These are phyloP conservation scores for Nannoperca obscura DNA, from an alignment of 2,797 vertebrate genomes.

Conservation along the genomic window DNA sequence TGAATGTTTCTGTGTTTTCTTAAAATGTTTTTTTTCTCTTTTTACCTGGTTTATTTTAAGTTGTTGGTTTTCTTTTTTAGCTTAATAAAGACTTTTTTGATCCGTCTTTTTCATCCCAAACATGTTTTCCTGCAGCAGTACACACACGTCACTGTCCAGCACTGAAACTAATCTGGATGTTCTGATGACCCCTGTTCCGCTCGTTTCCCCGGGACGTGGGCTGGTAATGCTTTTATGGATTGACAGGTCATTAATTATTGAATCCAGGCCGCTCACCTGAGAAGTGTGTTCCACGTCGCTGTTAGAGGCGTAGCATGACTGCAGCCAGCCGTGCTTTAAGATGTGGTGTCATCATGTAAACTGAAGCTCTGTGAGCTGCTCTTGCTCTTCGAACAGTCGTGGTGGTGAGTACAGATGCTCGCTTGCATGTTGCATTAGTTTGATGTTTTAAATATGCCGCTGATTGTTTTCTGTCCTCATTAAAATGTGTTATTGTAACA, in stretches of 20 bases:
- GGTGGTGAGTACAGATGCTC: conserved; percentile 59
- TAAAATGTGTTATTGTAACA: conserved; percentile 15
- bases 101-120: no score
- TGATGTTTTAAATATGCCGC: no score
- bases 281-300: conserved; percentile 35
- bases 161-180: neutral
- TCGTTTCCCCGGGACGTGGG: neutral
- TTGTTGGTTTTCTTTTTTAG: neutral
- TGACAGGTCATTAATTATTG: conserved; percentile 80
- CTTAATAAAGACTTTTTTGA: conserved; percentile 19
- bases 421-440: neutral
- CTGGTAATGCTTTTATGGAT: conserved; percentile 46
- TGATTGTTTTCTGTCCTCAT: neutral
- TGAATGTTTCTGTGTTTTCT: conserved; percentile 10
- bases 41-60: neutral
- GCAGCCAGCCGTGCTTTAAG: neutral
- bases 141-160: no score
- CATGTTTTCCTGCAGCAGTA: no score
- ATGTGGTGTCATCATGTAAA: conserved; percentile 8
- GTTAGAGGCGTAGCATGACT: conserved; percentile 1
- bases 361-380: conserved; percentile 6
- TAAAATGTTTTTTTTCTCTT: neutral
- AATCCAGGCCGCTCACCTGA: conserved; percentile 73
- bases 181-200: neutral
- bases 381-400: neutral